Evolutionary conservation across 2,888 invertebrate genomes (phyloP).

Genomic region (Drosophila acutilabella): DNA sequence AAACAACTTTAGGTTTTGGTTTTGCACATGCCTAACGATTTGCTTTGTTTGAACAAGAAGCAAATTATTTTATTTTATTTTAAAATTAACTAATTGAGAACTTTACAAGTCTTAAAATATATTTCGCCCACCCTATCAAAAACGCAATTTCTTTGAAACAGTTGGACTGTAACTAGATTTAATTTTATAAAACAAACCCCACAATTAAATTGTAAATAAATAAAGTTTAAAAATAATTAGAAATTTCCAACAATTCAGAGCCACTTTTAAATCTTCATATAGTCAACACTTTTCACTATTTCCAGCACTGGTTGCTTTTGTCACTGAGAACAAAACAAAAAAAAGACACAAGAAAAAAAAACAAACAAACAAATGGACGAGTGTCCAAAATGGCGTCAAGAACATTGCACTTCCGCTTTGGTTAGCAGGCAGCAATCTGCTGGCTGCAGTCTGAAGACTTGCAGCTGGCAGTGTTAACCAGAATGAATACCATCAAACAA

Average conservation of each 20-base stretch:
- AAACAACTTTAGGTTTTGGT: too few species aligned
- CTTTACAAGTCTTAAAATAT: too few species aligned
- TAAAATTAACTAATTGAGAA: too few species aligned
- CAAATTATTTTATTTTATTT: too few species aligned
- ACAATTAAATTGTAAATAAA: too few species aligned
- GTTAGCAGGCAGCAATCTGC: conserved; percentile 15
- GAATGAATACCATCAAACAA: conserved; percentile 65
- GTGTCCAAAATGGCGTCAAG: conserved; percentile 61
- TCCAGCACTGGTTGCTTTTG: conserved; percentile 16
- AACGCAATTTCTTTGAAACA: too few species aligned
- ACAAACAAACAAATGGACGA: not conserved
- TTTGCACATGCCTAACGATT: too few species aligned
- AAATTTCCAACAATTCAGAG: not conserved
- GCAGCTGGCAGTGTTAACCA: conserved; percentile 22
- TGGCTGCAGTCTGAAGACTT: conserved; percentile 9
- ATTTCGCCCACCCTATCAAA: too few species aligned
- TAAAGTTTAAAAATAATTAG: too few species aligned
- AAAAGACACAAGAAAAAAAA: conserved; percentile 20
- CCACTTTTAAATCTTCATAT: not conserved
- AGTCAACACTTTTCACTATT: not conserved
- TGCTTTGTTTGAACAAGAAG: too few species aligned
- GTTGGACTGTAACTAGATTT: too few species aligned
- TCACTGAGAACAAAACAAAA: conserved; percentile 34
- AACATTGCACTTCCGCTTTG: conserved; percentile 75
- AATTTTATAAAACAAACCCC: too few species aligned